Evolutionary conservation across 2,888 invertebrate genomes (phyloP).

Genomic region (Tenthredo distinguenda): DNA sequence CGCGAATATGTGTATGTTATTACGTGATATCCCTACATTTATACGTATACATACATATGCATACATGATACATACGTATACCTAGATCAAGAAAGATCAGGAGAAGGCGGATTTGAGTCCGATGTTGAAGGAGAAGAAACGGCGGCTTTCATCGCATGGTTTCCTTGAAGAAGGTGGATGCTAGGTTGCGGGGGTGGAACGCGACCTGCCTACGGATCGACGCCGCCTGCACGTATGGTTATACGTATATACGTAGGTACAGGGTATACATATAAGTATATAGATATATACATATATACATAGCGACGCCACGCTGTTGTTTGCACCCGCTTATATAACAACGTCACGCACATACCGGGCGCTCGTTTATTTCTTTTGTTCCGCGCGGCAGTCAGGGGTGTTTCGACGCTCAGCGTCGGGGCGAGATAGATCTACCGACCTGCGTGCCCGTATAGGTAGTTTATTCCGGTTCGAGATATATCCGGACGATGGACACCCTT

Average conservation of each 20-base stretch:
- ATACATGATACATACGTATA: background rate
- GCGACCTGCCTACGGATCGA: slow-evolving; percentile 45
- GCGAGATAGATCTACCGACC: slow-evolving; percentile 5
- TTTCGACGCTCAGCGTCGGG: slow-evolving; percentile 37
- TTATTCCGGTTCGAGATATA: slow-evolving; percentile 41
- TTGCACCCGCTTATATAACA: slow-evolving; percentile 74
- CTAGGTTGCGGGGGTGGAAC: background rate
- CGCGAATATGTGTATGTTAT: background rate
- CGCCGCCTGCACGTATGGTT: background rate
- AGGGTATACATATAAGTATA: background rate
- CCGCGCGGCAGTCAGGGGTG: slow-evolving; percentile 73
- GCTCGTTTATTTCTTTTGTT: slow-evolving; percentile 77
- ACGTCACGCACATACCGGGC: slow-evolving; percentile 74
- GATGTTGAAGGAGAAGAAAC: slow-evolving; percentile 41
- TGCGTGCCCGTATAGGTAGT: slow-evolving; percentile 14
- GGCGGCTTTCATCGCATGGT: slow-evolving; percentile 58
- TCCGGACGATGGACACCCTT: slow-evolving; percentile 36
- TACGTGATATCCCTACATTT: background rate
- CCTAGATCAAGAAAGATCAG: slow-evolving; percentile 37
- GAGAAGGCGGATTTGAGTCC: slow-evolving; percentile 40
- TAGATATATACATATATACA: background rate
- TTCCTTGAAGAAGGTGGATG: slow-evolving; percentile 51
- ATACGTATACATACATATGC: background rate
- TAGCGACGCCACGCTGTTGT: slow-evolving; percentile 61
- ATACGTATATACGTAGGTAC: slow-evolving; percentile 20